phyloP scores from a whole-genome alignment of 2,888 invertebrate genomes.

The Acanthosepion esculentum region DNA sequence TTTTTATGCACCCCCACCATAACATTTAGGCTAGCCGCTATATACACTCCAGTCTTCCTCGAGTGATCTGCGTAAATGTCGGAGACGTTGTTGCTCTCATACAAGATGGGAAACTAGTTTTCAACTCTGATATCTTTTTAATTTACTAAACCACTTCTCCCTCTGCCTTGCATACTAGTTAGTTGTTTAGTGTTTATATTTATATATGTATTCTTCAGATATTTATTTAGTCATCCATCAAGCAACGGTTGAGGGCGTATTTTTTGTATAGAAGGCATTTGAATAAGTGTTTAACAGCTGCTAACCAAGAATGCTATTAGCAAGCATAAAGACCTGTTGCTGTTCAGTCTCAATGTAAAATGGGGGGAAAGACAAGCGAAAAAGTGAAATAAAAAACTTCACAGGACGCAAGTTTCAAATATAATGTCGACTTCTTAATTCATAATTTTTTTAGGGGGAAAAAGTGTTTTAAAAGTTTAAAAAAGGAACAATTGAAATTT shows the following conservation, averaged over 20 bases:
- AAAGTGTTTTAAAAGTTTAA: no score
- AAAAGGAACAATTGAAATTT: no score
- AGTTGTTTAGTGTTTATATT: no score
- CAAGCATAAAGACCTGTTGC: conserved; percentile 13
- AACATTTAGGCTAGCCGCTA: no score
- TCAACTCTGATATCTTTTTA: not conserved
- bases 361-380: not conserved
- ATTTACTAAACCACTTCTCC: not conserved
- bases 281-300: conserved; percentile 10
- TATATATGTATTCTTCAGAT: not conserved
- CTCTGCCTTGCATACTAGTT: not conserved
- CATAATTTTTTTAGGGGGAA: no score
- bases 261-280: not conserved
- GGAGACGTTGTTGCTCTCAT: not conserved
- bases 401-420: not conserved
- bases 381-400: not conserved
- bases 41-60: not conserved
- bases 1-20: no score
- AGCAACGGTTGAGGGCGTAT: conserved; percentile 20
- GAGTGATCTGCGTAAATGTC: not conserved
- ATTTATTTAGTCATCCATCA: not conserved
- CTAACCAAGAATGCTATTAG: conserved; percentile 33
- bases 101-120: not conserved
- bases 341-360: not conserved
- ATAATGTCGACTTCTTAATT: not conserved